phyloP scores from a whole-genome alignment of 1,140 invertebrate species.

The Dendrolimus kikuchii region DNA sequence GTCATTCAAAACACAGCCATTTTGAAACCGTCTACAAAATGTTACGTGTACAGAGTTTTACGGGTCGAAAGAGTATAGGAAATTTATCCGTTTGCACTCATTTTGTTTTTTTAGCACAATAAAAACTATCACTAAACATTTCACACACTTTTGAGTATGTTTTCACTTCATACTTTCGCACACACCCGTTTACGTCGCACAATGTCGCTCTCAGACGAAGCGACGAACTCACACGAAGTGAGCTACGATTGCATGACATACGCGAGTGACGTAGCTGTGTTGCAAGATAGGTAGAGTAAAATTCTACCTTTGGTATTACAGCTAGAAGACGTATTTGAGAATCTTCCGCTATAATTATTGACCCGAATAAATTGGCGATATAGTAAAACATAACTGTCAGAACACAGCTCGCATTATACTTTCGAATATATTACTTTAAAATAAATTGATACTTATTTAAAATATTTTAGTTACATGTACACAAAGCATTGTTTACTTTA shows the following conservation, averaged over 20 bases:
- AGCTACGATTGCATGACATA: slow-evolving; percentile 22
- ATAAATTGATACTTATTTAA: no score
- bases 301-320: no score
- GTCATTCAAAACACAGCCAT: slow-evolving; percentile 73
- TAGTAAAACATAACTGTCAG: no score
- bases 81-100: slow-evolving; percentile 68
- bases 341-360: no score
- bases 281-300: no score
- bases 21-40: slow-evolving; percentile 69
- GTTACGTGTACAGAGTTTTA: slow-evolving; percentile 61
- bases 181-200: slow-evolving; percentile 66
- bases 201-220: slow-evolving; percentile 53
- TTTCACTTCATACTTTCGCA: slow-evolving; percentile 72
- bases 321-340: no score
- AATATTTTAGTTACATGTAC: no score
- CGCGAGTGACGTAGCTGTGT: no score
- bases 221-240: slow-evolving; percentile 61
- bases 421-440: no score
- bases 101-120: slow-evolving; percentile 65
- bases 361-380: no score
- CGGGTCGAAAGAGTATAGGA: slow-evolving; percentile 28
- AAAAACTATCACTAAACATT: slow-evolving; percentile 71
- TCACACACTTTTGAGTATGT: slow-evolving; percentile 68
- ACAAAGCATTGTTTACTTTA: no score
- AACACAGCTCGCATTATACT: no score